phyloP scores from a whole-genome alignment of 2,888 invertebrate genomes.

The Xestia c-nigrum region DNA sequence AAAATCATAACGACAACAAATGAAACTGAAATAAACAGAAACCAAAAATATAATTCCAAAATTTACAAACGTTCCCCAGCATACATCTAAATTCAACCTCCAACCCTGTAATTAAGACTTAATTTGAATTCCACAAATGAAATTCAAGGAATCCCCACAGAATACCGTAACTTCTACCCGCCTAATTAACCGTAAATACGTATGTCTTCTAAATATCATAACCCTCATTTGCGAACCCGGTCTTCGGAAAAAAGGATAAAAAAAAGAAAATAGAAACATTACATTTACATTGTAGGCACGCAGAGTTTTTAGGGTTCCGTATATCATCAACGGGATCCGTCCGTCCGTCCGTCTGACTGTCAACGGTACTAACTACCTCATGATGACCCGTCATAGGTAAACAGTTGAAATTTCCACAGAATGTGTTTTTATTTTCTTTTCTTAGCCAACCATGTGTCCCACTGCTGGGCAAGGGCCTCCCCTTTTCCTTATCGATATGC shows the following conservation, averaged over 20 bases:
- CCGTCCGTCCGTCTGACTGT: too few species aligned
- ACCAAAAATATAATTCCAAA: not conserved
- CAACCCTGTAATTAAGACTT: slow-evolving; percentile 27
- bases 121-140: slow-evolving; percentile 42
- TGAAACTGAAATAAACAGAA: not conserved
- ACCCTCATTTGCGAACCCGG: slow-evolving; percentile 24
- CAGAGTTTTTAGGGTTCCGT: slow-evolving; percentile 28
- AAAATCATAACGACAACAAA: not conserved
- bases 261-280: slow-evolving; percentile 58
- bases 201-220: slow-evolving; percentile 28
- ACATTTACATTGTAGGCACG: slow-evolving; percentile 59
- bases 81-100: not conserved
- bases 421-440: too few species aligned
- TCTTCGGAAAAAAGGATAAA: slow-evolving; percentile 19
- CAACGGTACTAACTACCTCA: too few species aligned
- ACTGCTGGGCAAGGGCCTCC: too few species aligned
- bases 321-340: too few species aligned
- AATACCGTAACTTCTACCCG: slow-evolving; percentile 27
- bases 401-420: too few species aligned
- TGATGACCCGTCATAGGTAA: too few species aligned
- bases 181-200: slow-evolving; percentile 41
- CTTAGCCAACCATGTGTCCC: too few species aligned
- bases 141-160: slow-evolving; percentile 30
- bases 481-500: too few species aligned
- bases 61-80: not conserved